Evolutionary conservation across 2,888 invertebrate species (phyloP).

Genomic region (Tiliacea aurago): DNA sequence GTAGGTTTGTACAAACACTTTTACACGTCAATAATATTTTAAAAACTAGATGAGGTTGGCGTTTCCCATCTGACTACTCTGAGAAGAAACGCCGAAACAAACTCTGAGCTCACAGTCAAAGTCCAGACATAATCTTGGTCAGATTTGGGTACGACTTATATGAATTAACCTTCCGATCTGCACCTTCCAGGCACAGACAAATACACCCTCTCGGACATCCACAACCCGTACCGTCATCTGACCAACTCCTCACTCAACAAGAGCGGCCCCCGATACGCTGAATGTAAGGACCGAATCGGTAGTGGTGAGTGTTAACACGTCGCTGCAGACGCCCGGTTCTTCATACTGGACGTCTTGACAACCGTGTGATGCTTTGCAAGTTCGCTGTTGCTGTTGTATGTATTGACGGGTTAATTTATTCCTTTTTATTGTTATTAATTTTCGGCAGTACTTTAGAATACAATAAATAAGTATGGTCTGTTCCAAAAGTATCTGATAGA

Average conservation of each 20-base stretch:
- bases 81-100: too few species aligned
- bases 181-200: conserved; percentile 94
- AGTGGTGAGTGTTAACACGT: conserved; percentile 89
- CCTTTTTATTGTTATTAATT: background rate
- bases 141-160: background rate
- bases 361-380: conserved; percentile 47
- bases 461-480: background rate
- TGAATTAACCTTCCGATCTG: background rate
- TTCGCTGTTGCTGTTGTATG: conserved; percentile 53
- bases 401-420: conserved; percentile 22
- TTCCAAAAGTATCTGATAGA: background rate
- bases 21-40: too few species aligned
- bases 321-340: conserved; percentile 67
- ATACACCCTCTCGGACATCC: conserved; percentile 95
- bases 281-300: conserved; percentile 95
- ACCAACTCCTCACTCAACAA: conserved; percentile 98
- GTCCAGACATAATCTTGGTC: too few species aligned
- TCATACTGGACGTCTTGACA: conserved; percentile 51
- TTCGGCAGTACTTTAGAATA: background rate
- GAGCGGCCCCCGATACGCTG: conserved; percentile 95
- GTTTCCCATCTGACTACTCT: too few species aligned
- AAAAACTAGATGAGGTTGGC: too few species aligned
- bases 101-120: too few species aligned
- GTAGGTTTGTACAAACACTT: too few species aligned
- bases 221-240: conserved; percentile 96